Percentiles rank a stretch among this genome's conserved stretches.
Evolutionary conservation across 2,888 invertebrate species (phyloP).

Genomic region (Plebejus anna): DNA sequence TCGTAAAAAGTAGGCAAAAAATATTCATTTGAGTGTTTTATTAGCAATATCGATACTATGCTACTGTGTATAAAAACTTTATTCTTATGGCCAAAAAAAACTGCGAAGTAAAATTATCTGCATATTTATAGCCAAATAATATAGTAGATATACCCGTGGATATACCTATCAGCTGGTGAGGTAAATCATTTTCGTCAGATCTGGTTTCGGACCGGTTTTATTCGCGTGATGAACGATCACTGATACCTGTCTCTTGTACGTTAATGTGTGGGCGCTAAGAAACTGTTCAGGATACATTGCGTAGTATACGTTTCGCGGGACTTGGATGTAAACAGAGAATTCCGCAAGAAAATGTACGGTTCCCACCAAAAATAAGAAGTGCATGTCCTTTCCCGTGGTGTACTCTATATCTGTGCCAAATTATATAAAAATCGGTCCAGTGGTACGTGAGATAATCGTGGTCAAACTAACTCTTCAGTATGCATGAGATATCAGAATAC

Average conservation of each 20-base stretch:
- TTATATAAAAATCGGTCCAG: too few species aligned
- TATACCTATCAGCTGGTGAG: conserved; percentile 49
- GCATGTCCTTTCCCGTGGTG: not conserved
- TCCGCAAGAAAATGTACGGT: too few species aligned
- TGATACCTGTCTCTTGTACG: conserved; percentile 22
- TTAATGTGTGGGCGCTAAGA: not conserved
- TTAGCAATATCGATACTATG: not conserved
- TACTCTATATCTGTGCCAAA: not conserved
- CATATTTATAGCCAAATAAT: conserved; percentile 16
- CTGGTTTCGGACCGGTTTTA: conserved; percentile 55
- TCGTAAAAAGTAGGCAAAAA: not conserved
- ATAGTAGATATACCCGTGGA: conserved; percentile 29
- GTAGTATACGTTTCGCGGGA: not conserved
- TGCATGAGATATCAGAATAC: not conserved
- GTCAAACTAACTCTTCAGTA: not conserved
- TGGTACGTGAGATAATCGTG: too few species aligned
- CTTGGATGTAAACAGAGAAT: too few species aligned
- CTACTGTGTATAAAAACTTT: not conserved
- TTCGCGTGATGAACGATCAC: conserved; percentile 73
- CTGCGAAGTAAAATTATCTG: not conserved
- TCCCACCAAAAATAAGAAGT: too few species aligned
- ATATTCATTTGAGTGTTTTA: not conserved
- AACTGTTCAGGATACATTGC: conserved; percentile 42
- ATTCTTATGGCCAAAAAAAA: not conserved
- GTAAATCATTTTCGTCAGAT: conserved; percentile 41